Evolutionary conservation across 2,888 invertebrate species (phyloP), one percentile per base, ranked within the genome.

Genomic region (Nyleta sp.): DNA sequence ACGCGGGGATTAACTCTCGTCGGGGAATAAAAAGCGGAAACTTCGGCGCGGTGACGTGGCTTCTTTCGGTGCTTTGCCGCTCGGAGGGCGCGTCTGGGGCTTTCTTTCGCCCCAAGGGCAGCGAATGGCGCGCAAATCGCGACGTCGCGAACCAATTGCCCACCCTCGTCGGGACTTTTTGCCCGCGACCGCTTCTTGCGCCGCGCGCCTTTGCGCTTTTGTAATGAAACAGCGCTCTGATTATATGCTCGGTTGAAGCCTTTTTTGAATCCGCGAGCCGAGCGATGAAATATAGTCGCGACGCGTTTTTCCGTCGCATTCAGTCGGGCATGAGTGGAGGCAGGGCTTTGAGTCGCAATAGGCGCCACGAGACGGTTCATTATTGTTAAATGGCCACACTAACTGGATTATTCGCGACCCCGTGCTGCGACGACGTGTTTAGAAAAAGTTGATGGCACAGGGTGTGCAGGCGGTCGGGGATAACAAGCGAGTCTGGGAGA

Each of bases 1-100:
- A 81, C 82, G 77, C 82, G 81, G 70, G 86, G 85, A 88, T 88
- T 87, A 88, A 86, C 87, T 87, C 84, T 83, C 81, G 28, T 10
- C 81, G 33, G 60, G 75, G 82, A 83, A 86, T 85, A 87, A 87
- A 88, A 88, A 88, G 53, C 83, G 73, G 72, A 79, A 81, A 82
- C 80, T 78, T 74, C 40, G 76, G 28, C 33, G 62, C 65, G 72
- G 73, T 62, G 74, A 79, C 65, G 71, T 44, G 59, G 59, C 53
- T 59, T 44, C 53, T 59, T 74, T 73, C 52, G 46, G 55, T 24
- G 24, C 68, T 68, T 80, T 72, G 57, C 64, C 68, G 53, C 68
- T 59, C 68, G 35, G 40, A 44, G 35, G 24, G 20, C 44, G 53
- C 38, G 40, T 35, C 48, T 40, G 55, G 52, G 22, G 65, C 57